Evolutionary conservation across 1,140 invertebrate genomes (phyloP).

Genomic region (Sitophilus oryzae): DNA sequence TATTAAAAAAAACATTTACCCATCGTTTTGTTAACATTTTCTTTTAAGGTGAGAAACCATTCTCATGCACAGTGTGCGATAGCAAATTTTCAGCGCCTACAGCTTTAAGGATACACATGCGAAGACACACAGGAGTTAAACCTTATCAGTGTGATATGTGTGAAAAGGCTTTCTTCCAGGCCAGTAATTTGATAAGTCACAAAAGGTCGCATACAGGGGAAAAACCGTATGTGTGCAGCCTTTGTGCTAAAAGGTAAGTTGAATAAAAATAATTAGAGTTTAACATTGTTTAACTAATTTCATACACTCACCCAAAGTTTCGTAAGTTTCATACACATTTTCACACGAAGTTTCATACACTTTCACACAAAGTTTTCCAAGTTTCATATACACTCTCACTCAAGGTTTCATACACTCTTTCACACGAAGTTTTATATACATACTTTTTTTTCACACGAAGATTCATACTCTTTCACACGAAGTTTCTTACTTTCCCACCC

Average conservation of each 20-base stretch:
- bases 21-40: constrained; percentile 5
- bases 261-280: too few species aligned
- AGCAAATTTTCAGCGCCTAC: constrained; percentile 64
- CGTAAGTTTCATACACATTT: too few species aligned
- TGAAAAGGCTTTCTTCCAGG: constrained; percentile 36
- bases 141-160: constrained; percentile 44
- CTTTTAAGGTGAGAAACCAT: constrained; percentile 39
- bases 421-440: too few species aligned
- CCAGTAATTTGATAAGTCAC: constrained; percentile 33
- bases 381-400: too few species aligned
- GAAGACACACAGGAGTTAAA: constrained; percentile 57
- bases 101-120: constrained; percentile 77
- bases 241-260: constrained; percentile 39
- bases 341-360: too few species aligned
- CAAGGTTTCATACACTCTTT: too few species aligned
- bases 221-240: constrained; percentile 48
- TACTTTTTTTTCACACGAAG: too few species aligned
- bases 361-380: too few species aligned
- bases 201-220: constrained; percentile 42
- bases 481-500: too few species aligned
- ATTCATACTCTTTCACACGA: too few species aligned
- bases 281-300: too few species aligned
- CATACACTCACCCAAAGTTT: too few species aligned
- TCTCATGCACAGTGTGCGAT: constrained; percentile 39
- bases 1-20: constrained; percentile 7